Evolutionary conservation across 1,140 invertebrate genomes (phyloP), one percentile per base, ranked within the genome.

Genomic region (Pogonomyrmex barbatus): DNA sequence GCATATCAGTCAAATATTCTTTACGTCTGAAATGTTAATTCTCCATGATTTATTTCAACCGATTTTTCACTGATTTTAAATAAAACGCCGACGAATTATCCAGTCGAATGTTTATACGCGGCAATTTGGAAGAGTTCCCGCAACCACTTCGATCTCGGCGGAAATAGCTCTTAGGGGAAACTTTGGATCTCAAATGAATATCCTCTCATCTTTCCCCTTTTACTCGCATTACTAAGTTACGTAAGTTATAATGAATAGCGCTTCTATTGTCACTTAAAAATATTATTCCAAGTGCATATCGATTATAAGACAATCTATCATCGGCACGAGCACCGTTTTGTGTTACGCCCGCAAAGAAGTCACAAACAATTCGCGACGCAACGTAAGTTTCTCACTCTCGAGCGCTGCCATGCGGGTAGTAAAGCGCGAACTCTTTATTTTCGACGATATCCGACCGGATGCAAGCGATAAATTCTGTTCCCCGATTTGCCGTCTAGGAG

Each of bases 381-480:
- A 60, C 30, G 42, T 73, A 75, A 83, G 79, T 83, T 62, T 62
- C 42, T 60, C 82, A 6, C 47, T 42, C 73, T 42, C 73, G 33
- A 36, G 52, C 39, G 52, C 24, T 68, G 50, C 68, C 70, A 79
- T 71, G 50, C 73, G 42, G 47, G 79, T 75, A 33, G 68, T 68
- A 87, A 82, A 73, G 42, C 36, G 17, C 6, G 30, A 73, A 54
- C 77, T 79, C 85, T 88, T 87, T 88, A 87, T 88, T 88, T 83
- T 83, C 87, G 33, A 76, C 65, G 52, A 88, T 70, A 78, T 63
- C 67, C 52, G 78, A 62, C 50, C 82, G 84, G 84, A 86, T 81
- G 63, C 76, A 71, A 67, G 14, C 87, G 42, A 88, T 87, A 89
- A 89, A 89, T 89, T 70, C 42, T 17, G 17, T 3, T 54, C 33